Evolutionary conservation across 2,888 invertebrate genomes (phyloP).

Genomic region (Phortica okadai): DNA sequence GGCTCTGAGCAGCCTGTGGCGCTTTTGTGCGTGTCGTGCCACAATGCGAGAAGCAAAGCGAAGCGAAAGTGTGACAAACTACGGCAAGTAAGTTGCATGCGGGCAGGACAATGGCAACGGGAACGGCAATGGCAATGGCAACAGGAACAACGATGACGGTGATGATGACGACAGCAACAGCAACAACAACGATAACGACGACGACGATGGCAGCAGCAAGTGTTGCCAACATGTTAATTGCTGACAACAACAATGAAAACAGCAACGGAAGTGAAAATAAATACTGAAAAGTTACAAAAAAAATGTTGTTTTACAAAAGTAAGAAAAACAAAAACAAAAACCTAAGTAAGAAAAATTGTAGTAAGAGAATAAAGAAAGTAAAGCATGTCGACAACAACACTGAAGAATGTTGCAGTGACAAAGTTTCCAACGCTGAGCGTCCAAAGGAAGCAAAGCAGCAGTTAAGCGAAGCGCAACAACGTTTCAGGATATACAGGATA

Average conservation of each 20-base stretch:
- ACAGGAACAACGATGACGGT: no score
- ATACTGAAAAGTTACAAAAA: constrained; percentile 36
- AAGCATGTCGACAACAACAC: not conserved
- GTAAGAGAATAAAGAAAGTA: not conserved
- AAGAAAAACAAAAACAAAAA: not conserved
- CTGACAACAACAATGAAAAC: constrained; percentile 38
- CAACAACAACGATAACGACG: constrained; percentile 12
- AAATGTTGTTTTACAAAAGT: not conserved
- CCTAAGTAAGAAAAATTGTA: not conserved
- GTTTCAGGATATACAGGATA: not conserved
- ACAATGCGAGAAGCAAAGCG: not conserved
- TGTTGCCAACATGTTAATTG: constrained; percentile 58
- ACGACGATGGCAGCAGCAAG: constrained; percentile 44
- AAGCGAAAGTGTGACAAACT: constrained; percentile 62
- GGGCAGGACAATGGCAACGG: constrained; percentile 37
- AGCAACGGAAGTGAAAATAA: constrained; percentile 32
- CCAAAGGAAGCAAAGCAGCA: not conserved
- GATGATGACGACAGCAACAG: constrained; percentile 35
- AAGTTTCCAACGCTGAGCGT: not conserved
- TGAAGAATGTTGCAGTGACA: constrained; percentile 1
- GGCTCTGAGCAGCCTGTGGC: constrained; percentile 10
- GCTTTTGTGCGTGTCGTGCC: not conserved
- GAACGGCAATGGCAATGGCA: no score
- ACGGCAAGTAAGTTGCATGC: constrained; percentile 47
- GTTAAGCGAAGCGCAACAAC: not conserved